These are phyloP conservation scores for Caenorhabditis drosophilae DNA, from an alignment of 2,888 invertebrate genomes.

Conservation along the genomic window DNA sequence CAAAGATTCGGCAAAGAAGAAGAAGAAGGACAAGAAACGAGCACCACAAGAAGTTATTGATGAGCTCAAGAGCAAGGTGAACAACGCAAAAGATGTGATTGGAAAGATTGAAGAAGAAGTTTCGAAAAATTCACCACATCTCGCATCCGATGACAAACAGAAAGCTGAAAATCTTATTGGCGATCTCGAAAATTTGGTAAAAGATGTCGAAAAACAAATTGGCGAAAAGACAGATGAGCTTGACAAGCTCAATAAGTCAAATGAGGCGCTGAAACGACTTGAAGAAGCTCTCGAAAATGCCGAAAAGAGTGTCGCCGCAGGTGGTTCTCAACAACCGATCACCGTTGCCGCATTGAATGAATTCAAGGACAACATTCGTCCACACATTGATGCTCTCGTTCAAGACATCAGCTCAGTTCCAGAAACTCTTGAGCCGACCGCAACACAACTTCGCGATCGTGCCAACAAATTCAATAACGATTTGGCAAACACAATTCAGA, in stretches of 20 bases:
- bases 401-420: slow-evolving; percentile 1
- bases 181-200: slow-evolving; percentile 5
- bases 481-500: slow-evolving; percentile 25
- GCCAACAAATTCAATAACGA: slow-evolving; percentile 30
- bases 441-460: slow-evolving; percentile 21
- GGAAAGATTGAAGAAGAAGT: slow-evolving; percentile 31
- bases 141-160: slow-evolving; percentile 4
- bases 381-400: slow-evolving; percentile 6
- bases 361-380: slow-evolving; percentile 16
- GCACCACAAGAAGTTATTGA: slow-evolving; percentile 25
- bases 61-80: slow-evolving; percentile 20
- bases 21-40: slow-evolving; percentile 45
- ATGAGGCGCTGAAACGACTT: slow-evolving; percentile 34
- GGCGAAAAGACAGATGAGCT: slow-evolving; percentile 33
- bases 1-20: slow-evolving; percentile 31
- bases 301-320: slow-evolving; percentile 27
- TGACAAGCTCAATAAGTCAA: slow-evolving; percentile 32
- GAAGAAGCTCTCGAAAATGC: slow-evolving; percentile 36
- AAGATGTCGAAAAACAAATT: slow-evolving; percentile 16
- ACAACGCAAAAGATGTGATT: slow-evolving; percentile 26
- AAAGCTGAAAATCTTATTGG: slow-evolving; percentile 9
- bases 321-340: slow-evolving; percentile 21
- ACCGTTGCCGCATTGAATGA: slow-evolving; percentile 14
- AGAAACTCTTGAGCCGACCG: slow-evolving; percentile 3
- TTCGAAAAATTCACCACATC: slow-evolving; percentile 5